Evolutionary conservation across 2,888 invertebrate genomes (phyloP), one percentile per base, ranked within the genome.

Genomic region (Parnassius apollo): DNA sequence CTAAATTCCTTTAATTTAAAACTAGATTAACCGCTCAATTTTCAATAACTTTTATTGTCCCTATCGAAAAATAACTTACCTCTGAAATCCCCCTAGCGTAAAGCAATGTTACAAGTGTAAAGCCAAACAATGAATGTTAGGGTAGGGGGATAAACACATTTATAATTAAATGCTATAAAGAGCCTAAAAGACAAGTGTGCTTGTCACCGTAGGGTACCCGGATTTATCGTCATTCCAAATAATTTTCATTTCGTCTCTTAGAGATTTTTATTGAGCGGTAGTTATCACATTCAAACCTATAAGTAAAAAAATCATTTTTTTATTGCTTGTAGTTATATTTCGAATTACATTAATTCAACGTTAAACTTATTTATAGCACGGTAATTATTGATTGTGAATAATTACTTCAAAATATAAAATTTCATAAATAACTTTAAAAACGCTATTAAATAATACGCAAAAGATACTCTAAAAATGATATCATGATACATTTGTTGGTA

Each of bases 121-220:
- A 70, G 75, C 70, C 77, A 81, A 81, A 82, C 81, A 85, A 78
- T 70, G 66, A 78, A 81, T 74, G 76, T 69, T 69, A 70, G 69
- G 64, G 65, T 49, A 65, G 71, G 74, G 68, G 69, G 67, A 72
- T 74, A 35, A 35, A 72, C 69, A 70, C 73, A 81, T 79, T 65
- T 55, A 55, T 51, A 67, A 66, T 61, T 52, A 61, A 69, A 69
- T 1, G 4, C 70, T 54, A 46, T 57, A 60, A 60, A 60, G 57
- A 56, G 56, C 56, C 42, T 48, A 11, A 7, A 22, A 46, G 18
- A 68, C 76, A 75, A 75, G 80, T 82, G 82, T 80, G 77, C 88
- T 90, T 89, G 88, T 88, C 85, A 84, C 85, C 80, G 83, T 77
- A 72, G 75, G 77, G 81, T 77, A 73, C 78, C 75, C 80, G 81